Base-by-base conservation (phyloP, 2,113 vertebrate species). In the Chionomys nivalis region DNA sequence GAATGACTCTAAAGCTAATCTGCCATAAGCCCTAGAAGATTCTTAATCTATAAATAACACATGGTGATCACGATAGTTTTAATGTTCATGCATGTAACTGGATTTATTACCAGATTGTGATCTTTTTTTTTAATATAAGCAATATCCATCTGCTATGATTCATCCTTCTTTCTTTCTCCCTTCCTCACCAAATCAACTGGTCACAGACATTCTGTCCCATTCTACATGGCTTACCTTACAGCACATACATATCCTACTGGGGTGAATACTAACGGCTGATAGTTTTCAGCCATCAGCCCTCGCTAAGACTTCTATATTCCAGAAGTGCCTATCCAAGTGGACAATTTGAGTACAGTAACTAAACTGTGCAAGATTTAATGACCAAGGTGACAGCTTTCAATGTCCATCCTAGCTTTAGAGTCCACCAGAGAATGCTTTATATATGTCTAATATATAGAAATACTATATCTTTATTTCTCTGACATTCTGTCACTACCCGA, bases 11-110 rank as follows among this genome's bases (percentile, higher is more conserved):
- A 24, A 90, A n/a, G 68, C 2, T 61, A 92, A 23, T 33, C 28
- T 61, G 23, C 68, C 44, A 86, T n/a, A 42, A 89, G 1, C 11
- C 79, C 44, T 65, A 65, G 19, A 39, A 23, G 61, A 90, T 42
- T 92, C 14, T 93, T 63, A 93, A 95, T 93, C 55, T 68, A 75
- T 65, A 78, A 58, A 44, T 79, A 91, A 28, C 55, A 76, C 44
- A 86, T 44, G 66, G 14, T 77, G 42, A 94, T 70, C 39, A 68
- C 49, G 93, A 91, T 16, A 10, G 55, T 44, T 85, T 76, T 72
- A 89, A 28, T 36, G 24, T 14, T 95, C 79, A 63, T 55, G 11
- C 47, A 81, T 70, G 16, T 72, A 66, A 92, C 81, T 87, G 68
- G 2, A 52, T 87, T 86, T 90, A 77, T 75, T 42, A 87, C 17